A percentile compares a stretch with the other conserved stretches of the same genome.
phyloP scores from a whole-genome alignment of 1,140 invertebrate genomes.

The Drosophila pachea region DNA sequence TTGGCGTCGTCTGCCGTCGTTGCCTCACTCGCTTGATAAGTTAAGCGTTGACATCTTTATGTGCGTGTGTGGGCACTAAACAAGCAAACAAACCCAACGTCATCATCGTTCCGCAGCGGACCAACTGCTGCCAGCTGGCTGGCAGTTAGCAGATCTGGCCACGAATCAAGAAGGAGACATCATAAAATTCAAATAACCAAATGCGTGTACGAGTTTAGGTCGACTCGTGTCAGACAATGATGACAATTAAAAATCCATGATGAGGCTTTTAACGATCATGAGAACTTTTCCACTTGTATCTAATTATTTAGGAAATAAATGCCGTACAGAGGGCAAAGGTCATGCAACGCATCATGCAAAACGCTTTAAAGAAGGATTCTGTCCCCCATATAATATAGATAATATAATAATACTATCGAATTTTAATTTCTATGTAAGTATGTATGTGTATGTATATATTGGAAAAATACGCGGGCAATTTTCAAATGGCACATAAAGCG shows the following conservation, averaged over 20 bases:
- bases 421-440: background rate
- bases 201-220: constrained; percentile 38
- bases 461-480: background rate
- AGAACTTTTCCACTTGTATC: constrained; percentile 43
- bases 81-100: constrained; percentile 52
- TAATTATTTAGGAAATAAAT: background rate
- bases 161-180: constrained; percentile 35
- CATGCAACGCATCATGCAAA: background rate
- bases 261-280: constrained; percentile 49
- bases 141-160: constrained; percentile 16
- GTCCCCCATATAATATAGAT: too few relatives aligned
- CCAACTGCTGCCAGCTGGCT: background rate
- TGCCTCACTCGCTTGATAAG: constrained; percentile 67
- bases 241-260: constrained; percentile 63
- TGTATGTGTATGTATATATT: background rate
- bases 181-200: constrained; percentile 57
- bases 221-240: constrained; percentile 20
- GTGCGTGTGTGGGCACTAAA: constrained; percentile 70
- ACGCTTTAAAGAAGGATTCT: background rate
- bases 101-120: constrained; percentile 7
- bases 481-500: constrained; percentile 22
- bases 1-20: constrained; percentile 39
- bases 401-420: too few relatives aligned
- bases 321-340: too few relatives aligned
- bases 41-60: constrained; percentile 77